Percentiles rank a stretch among this genome's conserved stretches.
Evolutionary conservation across 2,888 invertebrate genomes (phyloP).

Genomic region (Polydrusus cervinus): DNA sequence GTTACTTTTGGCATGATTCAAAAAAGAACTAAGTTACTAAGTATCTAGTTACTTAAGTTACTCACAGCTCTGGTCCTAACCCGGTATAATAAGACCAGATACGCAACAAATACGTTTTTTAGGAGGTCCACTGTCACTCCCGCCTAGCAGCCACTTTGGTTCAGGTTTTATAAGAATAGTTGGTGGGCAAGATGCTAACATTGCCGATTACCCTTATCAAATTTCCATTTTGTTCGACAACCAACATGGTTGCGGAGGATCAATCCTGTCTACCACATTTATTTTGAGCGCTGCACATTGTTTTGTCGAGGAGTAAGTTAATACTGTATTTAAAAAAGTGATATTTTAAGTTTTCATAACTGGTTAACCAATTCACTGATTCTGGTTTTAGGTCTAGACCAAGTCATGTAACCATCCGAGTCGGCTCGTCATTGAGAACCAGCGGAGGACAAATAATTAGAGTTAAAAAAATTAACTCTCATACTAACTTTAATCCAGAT

Average conservation of each 20-base stretch:
- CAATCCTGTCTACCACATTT: slow-evolving; percentile 72
- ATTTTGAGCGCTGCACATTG: slow-evolving; percentile 72
- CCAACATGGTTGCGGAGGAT: slow-evolving; percentile 74
- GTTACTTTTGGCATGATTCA: too few relatives aligned
- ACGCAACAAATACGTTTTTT: not conserved
- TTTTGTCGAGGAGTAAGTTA: slow-evolving; percentile 58
- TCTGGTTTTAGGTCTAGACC: slow-evolving; percentile 33
- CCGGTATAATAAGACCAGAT: too few relatives aligned
- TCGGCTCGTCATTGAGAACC: slow-evolving; percentile 48
- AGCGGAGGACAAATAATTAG: slow-evolving; percentile 53
- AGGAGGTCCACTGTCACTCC: not conserved
- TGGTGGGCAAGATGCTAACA: slow-evolving; percentile 72
- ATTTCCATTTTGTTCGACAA: slow-evolving; percentile 72
- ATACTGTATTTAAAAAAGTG: too few relatives aligned
- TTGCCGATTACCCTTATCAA: slow-evolving; percentile 74
- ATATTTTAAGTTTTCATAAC: too few relatives aligned
- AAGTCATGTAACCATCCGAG: slow-evolving; percentile 47
- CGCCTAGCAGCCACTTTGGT: not conserved
- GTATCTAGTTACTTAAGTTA: too few relatives aligned
- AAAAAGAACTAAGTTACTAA: too few relatives aligned
- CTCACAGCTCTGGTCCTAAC: too few relatives aligned
- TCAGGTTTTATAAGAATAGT: slow-evolving; percentile 64
- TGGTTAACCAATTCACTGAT: too few relatives aligned
- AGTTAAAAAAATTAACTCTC: slow-evolving; percentile 39
- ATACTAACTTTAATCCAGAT: slow-evolving; percentile 42